These are phyloP conservation scores for Otus sunia DNA, from an alignment of 2,113 vertebrate genomes.

Conservation along the genomic window DNA sequence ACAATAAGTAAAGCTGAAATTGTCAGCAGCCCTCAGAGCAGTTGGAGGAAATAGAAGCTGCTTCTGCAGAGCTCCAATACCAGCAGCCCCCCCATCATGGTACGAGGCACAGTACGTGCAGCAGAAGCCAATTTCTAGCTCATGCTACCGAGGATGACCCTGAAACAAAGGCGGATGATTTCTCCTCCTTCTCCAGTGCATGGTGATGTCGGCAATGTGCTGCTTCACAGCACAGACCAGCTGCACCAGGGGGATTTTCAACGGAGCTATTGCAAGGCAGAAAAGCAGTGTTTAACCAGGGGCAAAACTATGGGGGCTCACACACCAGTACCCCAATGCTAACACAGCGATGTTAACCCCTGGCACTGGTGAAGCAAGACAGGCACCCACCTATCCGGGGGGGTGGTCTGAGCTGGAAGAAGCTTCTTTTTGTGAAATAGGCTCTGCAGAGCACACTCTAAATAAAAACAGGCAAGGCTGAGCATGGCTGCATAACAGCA, in stretches of 20 bases:
- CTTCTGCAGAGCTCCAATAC: not conserved
- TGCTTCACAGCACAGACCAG: not conserved
- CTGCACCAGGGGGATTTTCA: not conserved
- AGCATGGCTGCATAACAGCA: not conserved
- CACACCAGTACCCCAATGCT: not conserved
- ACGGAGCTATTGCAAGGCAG: not conserved
- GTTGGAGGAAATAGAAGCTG: not conserved
- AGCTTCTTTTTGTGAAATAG: not conserved
- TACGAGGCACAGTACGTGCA: fast-evolving
- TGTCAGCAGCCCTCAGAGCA: not conserved
- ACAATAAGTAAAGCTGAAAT: conserved; percentile 56
- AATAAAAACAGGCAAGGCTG: too few species aligned
- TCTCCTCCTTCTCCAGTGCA: conserved; percentile 7
- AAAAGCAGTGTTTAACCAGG: not conserved
- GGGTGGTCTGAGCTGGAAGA: not conserved
- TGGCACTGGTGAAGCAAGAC: not conserved
- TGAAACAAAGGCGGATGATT: not conserved
- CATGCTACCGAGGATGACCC: not conserved
- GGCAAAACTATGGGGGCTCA: not conserved
- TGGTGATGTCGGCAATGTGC: not conserved
- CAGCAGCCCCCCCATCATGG: fast-evolving
- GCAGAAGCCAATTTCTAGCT: not conserved
- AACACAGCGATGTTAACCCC: not conserved
- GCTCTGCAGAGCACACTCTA: not conserved
- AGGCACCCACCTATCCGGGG: too few species aligned